Base-by-base conservation (phyloP, 2,888 invertebrate genomes). In the Apeira syringaria region DNA sequence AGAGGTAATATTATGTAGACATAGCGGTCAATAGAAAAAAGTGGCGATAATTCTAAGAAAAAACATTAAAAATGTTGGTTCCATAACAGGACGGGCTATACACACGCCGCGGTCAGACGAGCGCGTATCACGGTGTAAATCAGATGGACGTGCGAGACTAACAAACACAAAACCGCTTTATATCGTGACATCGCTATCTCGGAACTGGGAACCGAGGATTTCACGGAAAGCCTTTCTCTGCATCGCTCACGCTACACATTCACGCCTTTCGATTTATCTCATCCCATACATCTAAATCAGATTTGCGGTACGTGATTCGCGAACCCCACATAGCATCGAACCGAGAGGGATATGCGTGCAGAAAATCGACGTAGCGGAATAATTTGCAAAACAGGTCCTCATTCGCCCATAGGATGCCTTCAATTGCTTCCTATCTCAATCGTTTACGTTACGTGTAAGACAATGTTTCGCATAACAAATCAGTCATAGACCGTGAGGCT, bases 181-280 rank as follows among this genome's bases (percentile, higher is more conserved):
- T 69, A 71, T 68, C 74, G 66, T 66, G 72, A 67, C 67, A 63
- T 45, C 51, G 51, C 66, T 66, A 79, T 77, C 74, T 71, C 53
- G 47, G 56, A 65, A 61, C 61, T 67, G 66, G 68, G 71, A 71
- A 72, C 68, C 66, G 56, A 59, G 65, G 59, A 68, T 65, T 68
- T 68, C 69, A 66, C 64, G 61, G 64, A 68, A 71, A 72, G 56
- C 59, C 60, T 68, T 65, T 63, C 67, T 62, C 61, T 51, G 36
- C 54, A 59, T 66, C 60, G 56, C 64, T 61, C 65, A 61, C 61
- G 68, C 60, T 64, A 66, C 50, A 45, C 64, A 61, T 60, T 63
- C 64, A 63, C 58, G 59, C 57, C 53, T 50, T 66, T 61, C 61
- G 65, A 67, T 71, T 68, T 64, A 74, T 74, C 68, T 75, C 64